Conservation (phyloP, 2,888 invertebrate species). For the Drosophila melanocephala region DNA sequence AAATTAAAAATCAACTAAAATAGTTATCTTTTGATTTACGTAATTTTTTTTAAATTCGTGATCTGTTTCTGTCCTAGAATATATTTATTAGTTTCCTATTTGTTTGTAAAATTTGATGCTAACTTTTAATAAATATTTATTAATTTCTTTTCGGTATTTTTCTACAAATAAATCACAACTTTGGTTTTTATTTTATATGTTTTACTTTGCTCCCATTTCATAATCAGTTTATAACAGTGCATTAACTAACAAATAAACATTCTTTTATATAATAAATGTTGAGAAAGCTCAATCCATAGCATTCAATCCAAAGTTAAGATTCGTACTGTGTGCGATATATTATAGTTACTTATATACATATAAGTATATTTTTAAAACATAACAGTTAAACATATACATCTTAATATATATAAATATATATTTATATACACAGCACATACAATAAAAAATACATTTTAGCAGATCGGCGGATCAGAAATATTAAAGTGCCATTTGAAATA, state of each 20-base stretch:
- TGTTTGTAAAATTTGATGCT: conserved; percentile 43
- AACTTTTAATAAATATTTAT: conserved; percentile 59
- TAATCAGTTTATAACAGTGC: conserved; percentile 16
- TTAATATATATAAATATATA: conserved; percentile 17
- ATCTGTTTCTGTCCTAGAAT: conserved; percentile 25
- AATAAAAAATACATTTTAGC: conserved; percentile 31
- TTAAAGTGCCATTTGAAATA: conserved; percentile 32
- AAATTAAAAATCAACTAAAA: conserved; percentile 1
- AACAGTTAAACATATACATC: conserved; percentile 37
- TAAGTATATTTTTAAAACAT: conserved; percentile 32
- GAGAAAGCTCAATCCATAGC: conserved; percentile 32
- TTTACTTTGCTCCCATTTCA: conserved; percentile 7
- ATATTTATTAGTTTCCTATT: conserved; percentile 43
- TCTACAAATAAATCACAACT: conserved; percentile 44
- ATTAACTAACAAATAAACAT: conserved; percentile 2
- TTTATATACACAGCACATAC: conserved; percentile 18
- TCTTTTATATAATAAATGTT: conserved; percentile 20
- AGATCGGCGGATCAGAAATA: conserved; percentile 29
- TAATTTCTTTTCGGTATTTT: conserved; percentile 34
- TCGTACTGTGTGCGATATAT: conserved; percentile 55
- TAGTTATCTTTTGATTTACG: neutral
- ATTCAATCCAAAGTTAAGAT: conserved; percentile 49
- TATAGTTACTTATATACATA: conserved; percentile 56
- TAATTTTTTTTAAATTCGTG: conserved; percentile 1
- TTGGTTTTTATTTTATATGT: conserved; percentile 29